phyloP scores from a whole-genome alignment of 2,113 vertebrate species.

The Calonectris borealis region DNA sequence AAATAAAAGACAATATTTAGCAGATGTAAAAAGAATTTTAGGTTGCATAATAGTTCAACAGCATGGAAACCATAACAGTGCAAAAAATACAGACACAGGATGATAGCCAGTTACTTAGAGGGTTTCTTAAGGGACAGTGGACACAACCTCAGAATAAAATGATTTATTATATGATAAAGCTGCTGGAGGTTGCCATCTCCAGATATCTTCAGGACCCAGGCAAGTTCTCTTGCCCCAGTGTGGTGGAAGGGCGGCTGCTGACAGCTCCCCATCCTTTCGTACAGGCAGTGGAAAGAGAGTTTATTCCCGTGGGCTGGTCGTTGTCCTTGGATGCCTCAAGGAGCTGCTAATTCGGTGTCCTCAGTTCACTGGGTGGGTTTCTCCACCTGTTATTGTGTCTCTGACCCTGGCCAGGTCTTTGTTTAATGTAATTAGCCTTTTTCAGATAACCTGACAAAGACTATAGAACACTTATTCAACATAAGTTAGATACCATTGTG shows the following conservation, averaged over 20 bases:
- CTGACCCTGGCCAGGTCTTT: not conserved
- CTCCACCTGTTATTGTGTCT: not conserved
- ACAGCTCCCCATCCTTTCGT: not conserved
- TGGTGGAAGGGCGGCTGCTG: not conserved
- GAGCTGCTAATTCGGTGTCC: not conserved
- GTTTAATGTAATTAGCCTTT: not conserved
- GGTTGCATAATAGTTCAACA: not conserved
- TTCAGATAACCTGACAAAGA: not conserved
- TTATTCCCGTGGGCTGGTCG: not conserved
- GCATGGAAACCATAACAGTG: not conserved
- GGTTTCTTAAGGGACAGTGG: not conserved
- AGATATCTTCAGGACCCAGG: not conserved
- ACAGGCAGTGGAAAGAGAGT: not conserved
- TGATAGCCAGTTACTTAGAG: not conserved
- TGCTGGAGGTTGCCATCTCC: not conserved
- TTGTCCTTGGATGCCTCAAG: not conserved
- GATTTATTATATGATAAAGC: not conserved
- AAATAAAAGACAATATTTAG: not conserved
- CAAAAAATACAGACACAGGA: not conserved
- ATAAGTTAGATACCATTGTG: not conserved
- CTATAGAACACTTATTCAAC: not conserved
- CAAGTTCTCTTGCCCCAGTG: accelerated
- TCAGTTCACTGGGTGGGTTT: not conserved
- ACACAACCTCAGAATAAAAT: not conserved
- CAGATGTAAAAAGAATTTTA: not conserved